Conservation (phyloP, 1,140 invertebrate species). For the Tribolium madens region DNA sequence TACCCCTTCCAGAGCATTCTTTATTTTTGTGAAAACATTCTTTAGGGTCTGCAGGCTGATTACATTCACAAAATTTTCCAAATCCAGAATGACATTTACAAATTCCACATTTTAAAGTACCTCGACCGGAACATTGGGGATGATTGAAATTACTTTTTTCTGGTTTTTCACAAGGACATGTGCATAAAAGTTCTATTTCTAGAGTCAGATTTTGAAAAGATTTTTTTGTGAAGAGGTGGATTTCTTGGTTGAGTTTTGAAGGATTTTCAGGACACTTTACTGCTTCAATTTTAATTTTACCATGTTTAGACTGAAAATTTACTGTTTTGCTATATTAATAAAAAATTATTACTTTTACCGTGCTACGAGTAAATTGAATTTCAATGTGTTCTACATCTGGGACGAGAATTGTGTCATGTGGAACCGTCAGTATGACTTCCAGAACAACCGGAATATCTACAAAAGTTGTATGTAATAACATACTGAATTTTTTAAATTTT, state of each 20-base stretch:
- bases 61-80: slow-evolving; percentile 80
- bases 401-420: background rate
- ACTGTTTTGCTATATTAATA: background rate
- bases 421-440: background rate
- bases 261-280: slow-evolving; percentile 71
- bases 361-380: background rate
- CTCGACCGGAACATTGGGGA: slow-evolving; percentile 66
- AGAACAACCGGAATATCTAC: background rate
- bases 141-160: slow-evolving; percentile 68
- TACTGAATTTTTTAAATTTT: background rate
- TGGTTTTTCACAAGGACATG: slow-evolving; percentile 77
- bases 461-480: background rate
- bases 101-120: slow-evolving; percentile 78
- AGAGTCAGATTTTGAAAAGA: slow-evolving; percentile 79
- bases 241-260: slow-evolving; percentile 73
- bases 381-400: background rate
- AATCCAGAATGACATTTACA: slow-evolving; percentile 77
- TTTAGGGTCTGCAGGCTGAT: slow-evolving; percentile 54
- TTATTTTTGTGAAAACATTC: slow-evolving; percentile 61
- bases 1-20: slow-evolving; percentile 71
- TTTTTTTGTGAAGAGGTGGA: slow-evolving; percentile 81
- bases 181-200: slow-evolving; percentile 79
- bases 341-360: background rate
- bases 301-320: background rate
- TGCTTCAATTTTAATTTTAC: slow-evolving; percentile 61